phyloP scores from a whole-genome alignment of 2,113 vertebrate genomes.

The Machaerirhynchus nigripectus region DNA sequence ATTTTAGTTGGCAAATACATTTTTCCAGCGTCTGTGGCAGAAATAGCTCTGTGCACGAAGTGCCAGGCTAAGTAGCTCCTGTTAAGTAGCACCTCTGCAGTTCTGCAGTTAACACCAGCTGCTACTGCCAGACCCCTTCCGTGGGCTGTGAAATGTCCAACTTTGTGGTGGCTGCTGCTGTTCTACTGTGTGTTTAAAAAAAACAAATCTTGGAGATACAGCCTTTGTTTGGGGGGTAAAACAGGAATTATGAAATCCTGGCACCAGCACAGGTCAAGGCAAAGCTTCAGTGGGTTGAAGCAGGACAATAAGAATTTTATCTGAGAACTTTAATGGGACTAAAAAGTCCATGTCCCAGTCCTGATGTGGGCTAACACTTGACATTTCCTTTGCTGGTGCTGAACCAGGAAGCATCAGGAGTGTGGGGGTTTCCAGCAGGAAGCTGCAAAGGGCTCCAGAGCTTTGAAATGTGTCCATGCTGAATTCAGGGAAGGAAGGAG shows the following conservation, averaged over 20 bases:
- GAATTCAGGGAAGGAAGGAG: not conserved
- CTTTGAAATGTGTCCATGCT: not conserved
- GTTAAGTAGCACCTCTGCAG: conserved; percentile 54
- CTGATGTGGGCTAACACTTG: not conserved
- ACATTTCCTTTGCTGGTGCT: not conserved
- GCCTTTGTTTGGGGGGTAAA: not conserved
- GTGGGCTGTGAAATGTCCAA: not conserved
- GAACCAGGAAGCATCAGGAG: not conserved
- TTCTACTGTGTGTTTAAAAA: not conserved
- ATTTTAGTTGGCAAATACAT: conserved; percentile 41
- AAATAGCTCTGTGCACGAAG: conserved; percentile 30
- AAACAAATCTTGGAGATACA: not conserved
- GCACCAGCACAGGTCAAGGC: not conserved
- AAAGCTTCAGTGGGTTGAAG: not conserved
- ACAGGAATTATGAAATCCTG: not conserved
- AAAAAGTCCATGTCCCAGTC: not conserved
- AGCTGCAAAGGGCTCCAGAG: not conserved
- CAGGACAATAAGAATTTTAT: not conserved
- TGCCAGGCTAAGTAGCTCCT: conserved; percentile 61
- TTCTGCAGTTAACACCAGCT: conserved; percentile 48
- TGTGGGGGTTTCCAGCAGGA: not conserved
- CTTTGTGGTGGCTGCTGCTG: not conserved
- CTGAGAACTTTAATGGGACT: not conserved
- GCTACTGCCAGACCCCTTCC: conserved; percentile 39
- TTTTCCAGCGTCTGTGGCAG: conserved; percentile 22